A percentile compares a stretch with the other conserved stretches of the same genome.
Evolutionary conservation across 2,888 invertebrate genomes (phyloP).

Genomic region (Electrophaes corylata): DNA sequence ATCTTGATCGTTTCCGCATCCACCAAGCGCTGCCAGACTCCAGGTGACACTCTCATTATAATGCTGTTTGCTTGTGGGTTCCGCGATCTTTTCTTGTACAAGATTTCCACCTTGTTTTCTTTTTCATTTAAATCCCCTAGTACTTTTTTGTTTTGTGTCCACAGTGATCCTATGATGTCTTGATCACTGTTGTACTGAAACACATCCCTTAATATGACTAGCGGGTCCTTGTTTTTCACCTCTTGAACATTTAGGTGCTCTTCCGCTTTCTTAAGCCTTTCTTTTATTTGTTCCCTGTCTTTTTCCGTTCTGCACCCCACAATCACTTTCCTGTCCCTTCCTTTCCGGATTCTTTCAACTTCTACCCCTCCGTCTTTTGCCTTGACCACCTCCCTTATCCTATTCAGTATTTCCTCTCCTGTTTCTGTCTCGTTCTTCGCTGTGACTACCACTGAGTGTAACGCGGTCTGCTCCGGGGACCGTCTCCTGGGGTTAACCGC

Average conservation of each 20-base stretch:
- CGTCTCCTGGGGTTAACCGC: too few species aligned
- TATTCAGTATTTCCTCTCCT: too few species aligned
- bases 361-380: too few species aligned
- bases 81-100: neutral
- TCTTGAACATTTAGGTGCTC: too few species aligned
- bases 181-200: neutral
- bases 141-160: neutral
- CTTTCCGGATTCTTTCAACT: neutral
- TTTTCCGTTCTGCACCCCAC: neutral
- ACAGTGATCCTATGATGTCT: neutral
- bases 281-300: too few species aligned
- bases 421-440: too few species aligned
- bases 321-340: neutral
- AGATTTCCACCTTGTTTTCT: neutral
- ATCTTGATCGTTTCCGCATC: conserved; percentile 29
- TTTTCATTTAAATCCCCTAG: neutral
- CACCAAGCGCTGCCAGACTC: conserved; percentile 11
- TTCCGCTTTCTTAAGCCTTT: too few species aligned
- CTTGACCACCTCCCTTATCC: too few species aligned
- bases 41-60: conserved; percentile 22
- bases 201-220: neutral
- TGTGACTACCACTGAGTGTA: too few species aligned
- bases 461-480: too few species aligned
- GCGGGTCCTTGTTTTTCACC: neutral
- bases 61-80: neutral